Percentiles rank a stretch among this genome's conserved stretches.
These are phyloP conservation scores for Tetrao urogallus DNA, from an alignment of 2,113 vertebrate species.

Conservation along the genomic window DNA sequence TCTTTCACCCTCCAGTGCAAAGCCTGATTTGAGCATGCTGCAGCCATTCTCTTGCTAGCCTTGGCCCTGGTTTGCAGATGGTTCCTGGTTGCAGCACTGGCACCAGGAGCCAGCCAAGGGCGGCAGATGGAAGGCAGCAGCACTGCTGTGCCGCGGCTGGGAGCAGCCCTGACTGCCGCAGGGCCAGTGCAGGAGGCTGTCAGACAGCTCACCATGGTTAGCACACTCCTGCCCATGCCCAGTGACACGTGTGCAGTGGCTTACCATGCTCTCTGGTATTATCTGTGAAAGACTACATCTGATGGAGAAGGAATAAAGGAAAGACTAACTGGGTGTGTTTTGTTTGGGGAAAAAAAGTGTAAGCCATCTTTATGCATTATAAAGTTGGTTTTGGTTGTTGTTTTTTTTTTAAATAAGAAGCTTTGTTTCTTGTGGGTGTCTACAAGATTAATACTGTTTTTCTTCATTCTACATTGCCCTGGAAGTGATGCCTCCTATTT, in stretches of 20 bases:
- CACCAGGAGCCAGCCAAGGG: not conserved
- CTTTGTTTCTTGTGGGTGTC: not conserved
- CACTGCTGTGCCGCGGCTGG: not conserved
- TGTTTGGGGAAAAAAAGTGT: not conserved
- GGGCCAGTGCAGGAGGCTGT: not conserved
- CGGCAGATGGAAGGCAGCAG: not conserved
- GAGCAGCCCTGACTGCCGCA: not conserved
- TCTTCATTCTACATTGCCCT: not conserved
- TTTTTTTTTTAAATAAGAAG: not conserved
- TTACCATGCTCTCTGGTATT: not conserved
- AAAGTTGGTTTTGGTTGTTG: not conserved
- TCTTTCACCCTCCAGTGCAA: not conserved
- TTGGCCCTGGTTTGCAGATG: not conserved
- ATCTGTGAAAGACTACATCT: not conserved
- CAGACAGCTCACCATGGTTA: fast-evolving
- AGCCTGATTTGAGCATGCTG: not conserved
- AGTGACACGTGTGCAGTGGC: fast-evolving
- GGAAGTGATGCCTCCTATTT: too few relatives aligned
- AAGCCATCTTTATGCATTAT: not conserved
- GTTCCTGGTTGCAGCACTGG: not conserved
- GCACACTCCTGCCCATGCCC: fast-evolving
- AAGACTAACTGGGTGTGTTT: not conserved
- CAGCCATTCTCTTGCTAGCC: not conserved
- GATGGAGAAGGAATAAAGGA: not conserved
- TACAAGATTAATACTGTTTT: not conserved